Base-by-base conservation (phyloP, 1,140 invertebrate genomes). In the Lanistes nyassanus region DNA sequence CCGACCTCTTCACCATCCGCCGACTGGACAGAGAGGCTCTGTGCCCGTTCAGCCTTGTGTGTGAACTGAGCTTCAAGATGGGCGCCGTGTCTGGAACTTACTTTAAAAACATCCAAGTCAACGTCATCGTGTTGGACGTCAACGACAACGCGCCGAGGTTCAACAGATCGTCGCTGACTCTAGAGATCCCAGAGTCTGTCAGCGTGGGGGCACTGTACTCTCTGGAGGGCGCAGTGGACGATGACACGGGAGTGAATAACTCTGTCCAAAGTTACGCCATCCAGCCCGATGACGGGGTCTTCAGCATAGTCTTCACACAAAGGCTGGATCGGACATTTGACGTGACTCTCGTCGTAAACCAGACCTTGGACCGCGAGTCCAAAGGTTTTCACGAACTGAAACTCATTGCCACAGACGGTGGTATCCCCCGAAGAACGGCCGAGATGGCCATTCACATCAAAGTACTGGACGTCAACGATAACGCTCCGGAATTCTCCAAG, bases 1-100 rank as follows among this genome's bases (percentile, higher is more conserved):
- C 96, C 0, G 92, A 96, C 5, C 93, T 98, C 21, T 91, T 95
- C 68, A 80, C 78, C 11, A 70, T 62, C 13, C 23, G 62, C 4
- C 34, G 42, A 19, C 56, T 83, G 39, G 80, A 83, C 71, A 53
- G 79, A 29, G 82, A 83, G 56, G 53, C 75, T 36, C 34, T 88
- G 21, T 88, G 86, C 77, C 77, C 80, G 51, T 84, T 82, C 71
- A 76, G 76, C n/a, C 55, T 64, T 13, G 65, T 60, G 55, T 87
- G 85, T 75, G 47, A 67, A 19, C 34, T 84, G 2, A 76, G 65
- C 34, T 66, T 87, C 13, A 76, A 82, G 34, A 76, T 87, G 39
- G 82, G 80, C n/a, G 81, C 80, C 34, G 79, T 83, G 72, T 82
- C 81, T 4, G 75, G 72, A 11, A 76, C 60, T n/a, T 79, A 78